These are phyloP conservation scores for Drosophila recens DNA, from an alignment of 2,888 invertebrate genomes.

Conservation along the genomic window DNA sequence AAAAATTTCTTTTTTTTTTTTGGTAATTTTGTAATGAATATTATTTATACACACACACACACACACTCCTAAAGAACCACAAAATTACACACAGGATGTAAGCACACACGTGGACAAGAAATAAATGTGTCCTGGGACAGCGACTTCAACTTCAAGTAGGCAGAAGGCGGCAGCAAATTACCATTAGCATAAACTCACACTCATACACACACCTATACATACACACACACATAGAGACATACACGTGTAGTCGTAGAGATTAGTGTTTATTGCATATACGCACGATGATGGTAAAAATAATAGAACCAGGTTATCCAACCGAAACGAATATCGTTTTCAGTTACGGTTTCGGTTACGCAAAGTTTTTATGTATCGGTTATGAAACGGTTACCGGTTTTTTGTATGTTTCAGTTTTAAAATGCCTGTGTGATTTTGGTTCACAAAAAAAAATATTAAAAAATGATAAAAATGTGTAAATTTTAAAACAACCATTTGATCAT, in stretches of 20 bases:
- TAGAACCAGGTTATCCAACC: no score
- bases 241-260: conserved; percentile 37
- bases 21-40: conserved; percentile 69
- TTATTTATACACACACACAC: conserved; percentile 42
- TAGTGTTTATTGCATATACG: conserved; percentile 54
- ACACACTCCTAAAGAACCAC: background rate
- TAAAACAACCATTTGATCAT: no score
- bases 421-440: no score
- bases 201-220: conserved; percentile 13
- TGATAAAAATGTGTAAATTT: no score
- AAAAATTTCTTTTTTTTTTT: conserved; percentile 25
- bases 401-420: no score
- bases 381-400: no score
- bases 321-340: no score
- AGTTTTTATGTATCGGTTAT: no score
- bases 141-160: conserved; percentile 41
- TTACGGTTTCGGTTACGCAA: no score
- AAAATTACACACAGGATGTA: background rate
- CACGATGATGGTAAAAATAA: no score
- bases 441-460: no score
- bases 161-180: conserved; percentile 48
- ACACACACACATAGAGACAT: conserved; percentile 12
- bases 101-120: conserved; percentile 25
- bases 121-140: conserved; percentile 32
- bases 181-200: conserved; percentile 46